Evolutionary conservation across 2,797 vertebrate genomes (phyloP).

Genomic region (Phalloptychus januarius): DNA sequence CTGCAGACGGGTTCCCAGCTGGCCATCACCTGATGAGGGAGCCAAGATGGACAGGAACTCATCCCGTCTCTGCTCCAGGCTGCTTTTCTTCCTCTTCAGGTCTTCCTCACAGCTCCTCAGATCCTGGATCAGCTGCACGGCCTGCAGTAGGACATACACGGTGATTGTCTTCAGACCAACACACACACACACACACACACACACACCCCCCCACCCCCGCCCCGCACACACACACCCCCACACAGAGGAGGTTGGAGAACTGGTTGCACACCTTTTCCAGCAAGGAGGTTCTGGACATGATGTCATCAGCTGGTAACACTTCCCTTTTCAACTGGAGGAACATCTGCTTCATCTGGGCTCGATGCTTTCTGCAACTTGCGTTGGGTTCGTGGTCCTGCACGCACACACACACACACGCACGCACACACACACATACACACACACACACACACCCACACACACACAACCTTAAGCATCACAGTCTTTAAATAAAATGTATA

Average conservation of each 20-base stretch:
- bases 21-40: background rate
- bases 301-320: background rate
- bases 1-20: background rate
- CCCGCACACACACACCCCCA: background rate
- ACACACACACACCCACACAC: background rate
- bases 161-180: background rate
- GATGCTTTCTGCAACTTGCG: conserved; percentile 10
- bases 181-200: rapidly evolving
- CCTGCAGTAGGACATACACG: conserved; percentile 39
- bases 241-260: rapidly evolving
- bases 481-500: background rate
- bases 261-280: conserved; percentile 48
- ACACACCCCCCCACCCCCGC: no score
- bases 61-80: conserved; percentile 36
- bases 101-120: conserved; percentile 13
- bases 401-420: no score
- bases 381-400: conserved; percentile 31
- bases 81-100: conserved; percentile 42
- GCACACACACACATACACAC: background rate
- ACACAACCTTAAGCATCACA: background rate
- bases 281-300: conserved; percentile 24
- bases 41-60: conserved; percentile 6
- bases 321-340: conserved; percentile 37
- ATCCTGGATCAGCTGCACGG: conserved; percentile 41
- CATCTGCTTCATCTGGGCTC: background rate